Base-by-base conservation (phyloP, 2,113 vertebrate genomes). In the Eleginops maclovinus region DNA sequence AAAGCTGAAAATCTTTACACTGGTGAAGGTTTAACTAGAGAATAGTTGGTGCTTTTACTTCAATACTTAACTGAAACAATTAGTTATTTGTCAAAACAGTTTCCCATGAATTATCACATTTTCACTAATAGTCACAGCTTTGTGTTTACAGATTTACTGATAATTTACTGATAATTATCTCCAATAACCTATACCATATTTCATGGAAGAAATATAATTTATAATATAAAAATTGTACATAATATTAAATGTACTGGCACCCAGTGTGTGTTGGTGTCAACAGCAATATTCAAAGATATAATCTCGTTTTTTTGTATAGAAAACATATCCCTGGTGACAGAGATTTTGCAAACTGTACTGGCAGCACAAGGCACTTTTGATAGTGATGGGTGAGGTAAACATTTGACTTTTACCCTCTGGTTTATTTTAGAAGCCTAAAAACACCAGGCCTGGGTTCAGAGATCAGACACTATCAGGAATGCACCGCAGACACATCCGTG, bases 371-470 rank as follows among this genome's bases (percentile, higher is more conserved):
- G 51, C 11, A 0, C 13, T 43, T 13, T 19, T 15, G 17, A 12
- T 15, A 19, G 10, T 36, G 44, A 59, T 31, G 8, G 44, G 15
- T 12, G 28, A 75, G 65, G 55, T 49, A 50, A 54, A 51, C 24
- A 21, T 68, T 69, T 64, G 10, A 77, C 40, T 76, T 14, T 67
- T 15, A n/a, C 44, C 26, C 51, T 64, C 60, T 68, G 12, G 40
- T 67, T 31, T 60, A 69, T 53, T 43, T 44, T 22, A 66, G 36
- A 40, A 6, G 40, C 10, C 22, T 53, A 15, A 63, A 21, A 6
- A 43, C 4, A 47, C 5, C 44, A 26, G 19, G 1, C 26, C 31
- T 1, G 17, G 26, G 14, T 59, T 8, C 64, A 64, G 51, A 70
- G 58, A 66, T 69, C 41, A 72, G 74, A 65, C 54, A 9, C 24